Percentiles rank a stretch among this genome's conserved stretches.
Conservation (phyloP, 2,888 invertebrate genomes). For the Plagodis pulveraria region DNA sequence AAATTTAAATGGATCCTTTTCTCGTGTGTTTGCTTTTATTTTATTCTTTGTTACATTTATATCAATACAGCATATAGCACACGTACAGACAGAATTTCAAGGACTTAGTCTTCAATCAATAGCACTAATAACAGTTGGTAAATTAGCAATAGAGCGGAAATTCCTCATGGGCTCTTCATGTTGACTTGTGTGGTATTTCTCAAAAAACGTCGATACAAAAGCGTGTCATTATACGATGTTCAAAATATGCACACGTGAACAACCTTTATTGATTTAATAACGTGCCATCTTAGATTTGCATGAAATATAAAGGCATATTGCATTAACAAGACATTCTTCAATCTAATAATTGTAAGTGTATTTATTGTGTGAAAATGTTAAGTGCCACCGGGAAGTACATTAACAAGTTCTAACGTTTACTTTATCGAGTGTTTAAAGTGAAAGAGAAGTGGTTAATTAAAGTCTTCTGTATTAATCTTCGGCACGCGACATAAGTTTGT, state of each 20-base stretch:
- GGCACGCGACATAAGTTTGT: slow-evolving; percentile 25
- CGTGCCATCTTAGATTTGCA: slow-evolving; percentile 21
- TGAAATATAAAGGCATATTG: slow-evolving; percentile 14
- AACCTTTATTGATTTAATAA: slow-evolving; percentile 21
- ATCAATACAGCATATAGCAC: too few relatives aligned
- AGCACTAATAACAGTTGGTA: too few relatives aligned
- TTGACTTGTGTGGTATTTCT: too few relatives aligned
- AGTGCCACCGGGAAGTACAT: slow-evolving; percentile 19
- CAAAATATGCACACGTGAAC: slow-evolving; percentile 14
- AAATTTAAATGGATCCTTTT: too few relatives aligned
- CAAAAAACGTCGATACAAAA: too few relatives aligned
- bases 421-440: slow-evolving; percentile 19
- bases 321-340: slow-evolving; percentile 4
- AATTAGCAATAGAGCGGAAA: too few relatives aligned
- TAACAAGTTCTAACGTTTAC: background rate
- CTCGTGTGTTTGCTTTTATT: too few relatives aligned
- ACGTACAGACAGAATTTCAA: too few relatives aligned
- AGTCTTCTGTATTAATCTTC: slow-evolving; percentile 25
- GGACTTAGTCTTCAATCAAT: too few relatives aligned
- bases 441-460: slow-evolving; percentile 31
- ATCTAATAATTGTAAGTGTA: slow-evolving; percentile 15
- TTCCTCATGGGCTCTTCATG: too few relatives aligned
- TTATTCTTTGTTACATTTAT: too few relatives aligned
- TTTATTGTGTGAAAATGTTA: slow-evolving; percentile 18
- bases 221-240: slow-evolving; percentile 19